Base-by-base conservation (phyloP, 1,140 invertebrate species). In the Telenomus remus region DNA sequence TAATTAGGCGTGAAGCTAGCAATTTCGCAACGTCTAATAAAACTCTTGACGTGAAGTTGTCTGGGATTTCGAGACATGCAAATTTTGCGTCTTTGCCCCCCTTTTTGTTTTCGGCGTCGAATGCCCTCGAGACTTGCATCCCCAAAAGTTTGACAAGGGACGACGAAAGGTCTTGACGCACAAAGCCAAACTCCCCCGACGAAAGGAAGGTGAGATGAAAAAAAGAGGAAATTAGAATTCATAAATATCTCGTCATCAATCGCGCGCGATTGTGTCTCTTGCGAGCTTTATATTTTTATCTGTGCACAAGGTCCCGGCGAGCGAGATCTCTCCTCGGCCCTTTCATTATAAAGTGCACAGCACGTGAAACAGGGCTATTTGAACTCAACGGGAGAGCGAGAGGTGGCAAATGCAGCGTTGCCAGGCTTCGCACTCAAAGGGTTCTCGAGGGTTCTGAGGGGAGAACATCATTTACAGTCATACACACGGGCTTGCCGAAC, bases 361-460 rank as follows among this genome's bases (percentile, higher is more conserved):
- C 35, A 74, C 56, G 57, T 47, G 65, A 57, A 69, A 59, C 68
- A 47, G 46, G 68, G 68, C 54, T 57, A 57, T 63, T 71, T 53
- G 50, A 53, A 42, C 59, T 46, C 14, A 54, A 57, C 50, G 60
- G 53, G 55, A 53, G 54, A 68, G 63, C 56, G 48, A 56, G 48
- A 56, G 57, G 55, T 71, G 56, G 42, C 46, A 47, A 59, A 70
- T 61, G 64, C 63, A 65, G 60, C 51, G 73, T 76, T 70, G 65
- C 60, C 73, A 57, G 34, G 51, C 75, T 72, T 72, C 68, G 57
- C 64, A 77, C 63, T 72, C 72, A 59, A 69, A 77, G 68, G 68
- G 68, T 72, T 68, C 63, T 56, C 2, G 44, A 72, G 69, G 49
- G 35, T 49, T 27, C 13, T 35, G 59, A 57, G 54, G 60, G 64